Evolutionary conservation across 2,797 vertebrate species (phyloP).

Genomic region (Falco novaeseelandiae): DNA sequence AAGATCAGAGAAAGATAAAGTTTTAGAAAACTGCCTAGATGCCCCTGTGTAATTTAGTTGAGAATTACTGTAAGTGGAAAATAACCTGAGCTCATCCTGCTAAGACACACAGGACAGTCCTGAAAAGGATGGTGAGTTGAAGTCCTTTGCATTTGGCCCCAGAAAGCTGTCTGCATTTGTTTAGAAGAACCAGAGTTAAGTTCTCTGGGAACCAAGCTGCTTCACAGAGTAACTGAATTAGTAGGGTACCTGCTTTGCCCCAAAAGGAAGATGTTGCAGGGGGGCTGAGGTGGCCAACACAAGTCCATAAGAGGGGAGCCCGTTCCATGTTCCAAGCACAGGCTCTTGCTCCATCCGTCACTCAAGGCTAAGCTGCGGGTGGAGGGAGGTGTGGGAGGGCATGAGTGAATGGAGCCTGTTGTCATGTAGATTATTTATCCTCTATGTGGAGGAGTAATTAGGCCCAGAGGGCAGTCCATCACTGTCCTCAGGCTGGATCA

Average conservation of each 20-base stretch:
- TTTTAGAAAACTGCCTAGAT: neutral
- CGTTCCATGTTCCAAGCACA: neutral
- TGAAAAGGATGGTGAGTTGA: neutral
- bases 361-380: neutral
- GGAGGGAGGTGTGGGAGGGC: slow-evolving; percentile 21
- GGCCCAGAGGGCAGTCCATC: slow-evolving; percentile 60
- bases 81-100: neutral
- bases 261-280: neutral
- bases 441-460: slow-evolving; percentile 59
- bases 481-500: slow-evolving; percentile 40
- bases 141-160: neutral
- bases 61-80: neutral
- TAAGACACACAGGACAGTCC: neutral
- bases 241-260: neutral
- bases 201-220: neutral
- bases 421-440: slow-evolving; percentile 65
- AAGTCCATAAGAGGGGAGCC: neutral
- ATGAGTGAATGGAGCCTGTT: slow-evolving; percentile 48
- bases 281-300: neutral
- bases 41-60: neutral
- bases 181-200: neutral
- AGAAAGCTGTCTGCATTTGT: neutral
- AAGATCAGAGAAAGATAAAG: neutral
- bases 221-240: neutral
- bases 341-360: slow-evolving; percentile 3